phyloP scores from a whole-genome alignment of 2,797 vertebrate species.

The Buceros bicornis region DNA sequence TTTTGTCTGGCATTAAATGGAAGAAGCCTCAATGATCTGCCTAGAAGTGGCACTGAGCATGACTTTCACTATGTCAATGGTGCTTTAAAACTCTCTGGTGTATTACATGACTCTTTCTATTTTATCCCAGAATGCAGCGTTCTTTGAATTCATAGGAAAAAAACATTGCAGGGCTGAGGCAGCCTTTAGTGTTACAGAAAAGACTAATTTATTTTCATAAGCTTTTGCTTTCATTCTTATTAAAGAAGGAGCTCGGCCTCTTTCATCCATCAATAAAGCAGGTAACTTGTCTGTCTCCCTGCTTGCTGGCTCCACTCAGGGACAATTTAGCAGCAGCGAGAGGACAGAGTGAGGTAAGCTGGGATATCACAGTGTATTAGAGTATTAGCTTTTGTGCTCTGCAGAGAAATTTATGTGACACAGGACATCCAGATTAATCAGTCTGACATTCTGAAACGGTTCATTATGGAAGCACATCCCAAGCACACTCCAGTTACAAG shows the following conservation, averaged over 20 bases:
- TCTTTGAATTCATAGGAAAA: neutral
- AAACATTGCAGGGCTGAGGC: neutral
- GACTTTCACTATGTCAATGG: neutral
- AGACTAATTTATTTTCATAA: constrained; percentile 21
- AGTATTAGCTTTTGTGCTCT: neutral
- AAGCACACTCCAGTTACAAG: neutral
- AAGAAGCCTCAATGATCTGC: neutral
- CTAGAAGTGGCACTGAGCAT: neutral
- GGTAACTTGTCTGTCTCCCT: neutral
- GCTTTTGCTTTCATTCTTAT: neutral
- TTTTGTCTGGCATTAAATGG: neutral
- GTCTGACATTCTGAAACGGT: neutral
- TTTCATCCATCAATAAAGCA: neutral
- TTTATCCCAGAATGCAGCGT: neutral
- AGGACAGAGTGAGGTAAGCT: neutral
- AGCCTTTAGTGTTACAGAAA: neutral
- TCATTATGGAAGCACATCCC: neutral
- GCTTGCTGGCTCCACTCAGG: neutral
- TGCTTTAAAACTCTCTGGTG: neutral
- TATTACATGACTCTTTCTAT: neutral
- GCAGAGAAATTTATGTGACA: neutral
- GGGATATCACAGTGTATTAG: neutral
- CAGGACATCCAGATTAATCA: neutral
- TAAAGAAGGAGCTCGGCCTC: neutral
- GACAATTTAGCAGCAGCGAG: neutral